These are phyloP conservation scores for Cynocephalus volans DNA, from an alignment of 2,113 vertebrate species.

Conservation along the genomic window DNA sequence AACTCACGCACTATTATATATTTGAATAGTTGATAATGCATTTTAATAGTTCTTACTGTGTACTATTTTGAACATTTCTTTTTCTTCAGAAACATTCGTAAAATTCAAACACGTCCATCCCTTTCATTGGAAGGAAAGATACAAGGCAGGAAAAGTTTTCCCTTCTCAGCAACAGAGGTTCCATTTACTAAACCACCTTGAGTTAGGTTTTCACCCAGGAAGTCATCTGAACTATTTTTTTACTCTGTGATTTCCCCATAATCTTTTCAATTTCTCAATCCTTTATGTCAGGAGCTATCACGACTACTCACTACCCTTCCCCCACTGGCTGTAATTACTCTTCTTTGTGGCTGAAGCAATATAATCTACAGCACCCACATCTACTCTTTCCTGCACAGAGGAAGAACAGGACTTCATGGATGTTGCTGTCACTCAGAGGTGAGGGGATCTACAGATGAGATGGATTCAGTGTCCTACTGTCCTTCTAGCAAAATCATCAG, in stretches of 20 bases:
- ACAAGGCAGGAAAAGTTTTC: not conserved
- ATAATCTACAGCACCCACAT: not conserved
- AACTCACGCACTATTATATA: not conserved
- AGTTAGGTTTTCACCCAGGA: not conserved
- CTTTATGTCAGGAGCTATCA: not conserved
- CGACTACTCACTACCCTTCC: not conserved
- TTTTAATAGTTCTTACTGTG: slow-evolving; percentile 65
- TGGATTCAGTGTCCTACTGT: not conserved
- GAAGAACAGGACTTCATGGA: not conserved
- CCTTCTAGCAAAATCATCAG: not conserved
- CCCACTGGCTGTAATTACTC: not conserved
- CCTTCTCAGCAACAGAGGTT: slow-evolving; percentile 11
- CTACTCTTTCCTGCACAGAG: not conserved
- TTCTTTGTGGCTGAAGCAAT: slow-evolving; percentile 35
- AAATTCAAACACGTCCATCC: not conserved
- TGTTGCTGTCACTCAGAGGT: not conserved
- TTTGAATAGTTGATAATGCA: not conserved
- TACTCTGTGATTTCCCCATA: slow-evolving; percentile 7
- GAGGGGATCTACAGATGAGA: not conserved
- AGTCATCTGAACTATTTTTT: not conserved
- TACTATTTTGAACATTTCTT: slow-evolving; percentile 54
- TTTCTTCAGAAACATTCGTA: slow-evolving; percentile 67
- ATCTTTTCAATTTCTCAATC: not conserved
- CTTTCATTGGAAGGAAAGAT: slow-evolving; percentile 32
- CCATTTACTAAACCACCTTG: not conserved